A percentile compares a stretch with the other conserved stretches of the same genome.
These are phyloP conservation scores for Pipistrellus pipistrellus DNA, from an alignment of 2,797 vertebrate genomes.

Conservation along the genomic window DNA sequence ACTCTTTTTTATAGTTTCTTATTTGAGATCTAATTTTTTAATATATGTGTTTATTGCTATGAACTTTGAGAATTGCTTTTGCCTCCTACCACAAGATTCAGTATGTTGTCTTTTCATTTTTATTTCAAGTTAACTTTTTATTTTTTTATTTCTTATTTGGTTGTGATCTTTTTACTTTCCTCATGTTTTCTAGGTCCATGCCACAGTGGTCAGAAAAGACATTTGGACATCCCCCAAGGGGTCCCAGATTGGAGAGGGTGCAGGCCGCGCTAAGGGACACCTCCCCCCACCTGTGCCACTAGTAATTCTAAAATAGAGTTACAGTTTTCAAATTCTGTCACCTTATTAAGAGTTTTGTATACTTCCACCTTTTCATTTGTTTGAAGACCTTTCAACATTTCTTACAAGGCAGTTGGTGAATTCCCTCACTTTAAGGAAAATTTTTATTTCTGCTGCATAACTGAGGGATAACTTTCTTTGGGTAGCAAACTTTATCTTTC, in stretches of 20 bases:
- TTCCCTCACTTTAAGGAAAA: neutral
- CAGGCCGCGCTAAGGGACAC: too few relatives aligned
- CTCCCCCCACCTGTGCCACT: too few relatives aligned
- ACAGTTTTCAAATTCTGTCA: neutral
- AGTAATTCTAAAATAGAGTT: neutral
- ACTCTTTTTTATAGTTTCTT: neutral
- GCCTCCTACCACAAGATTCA: neutral
- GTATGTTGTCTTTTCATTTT: neutral
- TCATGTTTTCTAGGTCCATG: neutral
- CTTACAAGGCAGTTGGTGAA: neutral
- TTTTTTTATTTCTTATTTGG: neutral
- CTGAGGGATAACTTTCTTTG: neutral
- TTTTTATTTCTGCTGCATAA: neutral
- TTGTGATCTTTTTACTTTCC: neutral
- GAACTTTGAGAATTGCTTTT: neutral
- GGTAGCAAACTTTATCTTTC: neutral
- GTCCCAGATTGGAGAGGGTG: too few relatives aligned
- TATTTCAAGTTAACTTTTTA: neutral
- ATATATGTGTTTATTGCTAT: neutral
- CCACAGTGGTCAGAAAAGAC: neutral
- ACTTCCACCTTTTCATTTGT: neutral
- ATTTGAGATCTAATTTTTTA: neutral
- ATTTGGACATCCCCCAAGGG: too few relatives aligned
- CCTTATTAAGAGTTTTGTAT: neutral
- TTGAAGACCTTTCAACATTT: neutral